phyloP scores from a whole-genome alignment of 1,140 invertebrate species.

The Bombus haemorrhoidalis region DNA sequence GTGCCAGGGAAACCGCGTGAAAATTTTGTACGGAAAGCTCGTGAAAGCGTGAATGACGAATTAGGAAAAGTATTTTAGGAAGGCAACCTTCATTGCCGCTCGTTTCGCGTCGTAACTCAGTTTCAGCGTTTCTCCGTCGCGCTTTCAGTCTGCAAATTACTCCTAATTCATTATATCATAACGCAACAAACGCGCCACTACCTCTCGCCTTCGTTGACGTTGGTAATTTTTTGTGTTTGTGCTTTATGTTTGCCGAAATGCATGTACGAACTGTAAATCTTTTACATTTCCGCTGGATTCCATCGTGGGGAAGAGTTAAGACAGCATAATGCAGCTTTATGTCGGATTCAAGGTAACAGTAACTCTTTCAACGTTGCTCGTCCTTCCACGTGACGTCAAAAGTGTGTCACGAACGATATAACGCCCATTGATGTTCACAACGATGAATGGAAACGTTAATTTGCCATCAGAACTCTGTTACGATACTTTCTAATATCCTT shows the following conservation, averaged over 20 bases:
- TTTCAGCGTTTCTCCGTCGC: neutral
- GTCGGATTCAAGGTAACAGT: neutral
- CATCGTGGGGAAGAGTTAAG: neutral
- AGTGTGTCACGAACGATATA: neutral
- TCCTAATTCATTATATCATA: constrained; percentile 7
- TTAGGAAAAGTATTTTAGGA: constrained; percentile 13
- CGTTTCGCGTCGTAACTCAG: neutral
- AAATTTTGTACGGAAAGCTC: neutral
- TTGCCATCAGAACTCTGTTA: neutral
- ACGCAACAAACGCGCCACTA: neutral
- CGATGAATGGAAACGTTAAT: neutral
- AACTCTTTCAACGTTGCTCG: neutral
- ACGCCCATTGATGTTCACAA: neutral
- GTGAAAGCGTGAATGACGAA: constrained; percentile 19
- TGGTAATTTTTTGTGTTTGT: neutral
- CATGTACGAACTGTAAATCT: constrained; percentile 1
- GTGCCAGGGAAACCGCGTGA: neutral
- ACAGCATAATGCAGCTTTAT: neutral
- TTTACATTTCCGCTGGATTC: neutral
- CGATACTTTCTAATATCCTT: neutral
- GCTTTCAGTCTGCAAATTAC: constrained; percentile 3
- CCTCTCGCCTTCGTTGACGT: neutral
- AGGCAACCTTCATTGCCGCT: neutral
- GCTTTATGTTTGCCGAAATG: neutral
- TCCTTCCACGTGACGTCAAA: neutral